A percentile compares a stretch with the other conserved stretches of the same genome.
These are phyloP conservation scores for Sebastes umbrosus DNA, from an alignment of 2,797 vertebrate species.

Conservation along the genomic window DNA sequence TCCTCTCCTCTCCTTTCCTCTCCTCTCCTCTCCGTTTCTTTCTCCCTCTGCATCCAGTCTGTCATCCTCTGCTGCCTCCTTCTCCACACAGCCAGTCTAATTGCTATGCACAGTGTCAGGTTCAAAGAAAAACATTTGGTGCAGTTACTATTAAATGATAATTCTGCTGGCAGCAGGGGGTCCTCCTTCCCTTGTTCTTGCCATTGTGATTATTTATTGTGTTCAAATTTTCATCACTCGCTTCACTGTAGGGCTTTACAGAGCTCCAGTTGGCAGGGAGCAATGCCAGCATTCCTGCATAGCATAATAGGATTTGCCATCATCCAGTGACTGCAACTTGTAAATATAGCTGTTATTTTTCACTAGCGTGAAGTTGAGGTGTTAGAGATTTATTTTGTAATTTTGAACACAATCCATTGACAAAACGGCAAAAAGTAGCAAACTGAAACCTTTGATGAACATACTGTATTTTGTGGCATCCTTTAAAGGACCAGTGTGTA, in stretches of 20 bases:
- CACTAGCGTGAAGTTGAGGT: neutral
- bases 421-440: neutral
- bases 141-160: conserved; percentile 1
- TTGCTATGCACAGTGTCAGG: conserved; percentile 6
- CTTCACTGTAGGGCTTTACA: neutral
- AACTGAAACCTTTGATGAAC: neutral
- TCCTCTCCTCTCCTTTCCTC: neutral
- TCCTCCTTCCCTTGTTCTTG: neutral
- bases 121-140: conserved; percentile 16
- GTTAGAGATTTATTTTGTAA: neutral
- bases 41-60: neutral
- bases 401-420: neutral
- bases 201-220: conserved; percentile 22
- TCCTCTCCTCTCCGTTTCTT: neutral
- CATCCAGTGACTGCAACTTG: neutral
- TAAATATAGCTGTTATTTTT: neutral
- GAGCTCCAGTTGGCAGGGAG: neutral
- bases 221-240: conserved; percentile 5
- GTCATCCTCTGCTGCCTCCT: neutral
- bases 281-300: neutral
- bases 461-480: neutral
- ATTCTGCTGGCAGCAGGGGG: neutral
- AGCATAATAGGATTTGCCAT: conserved; percentile 5
- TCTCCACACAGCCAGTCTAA: neutral
- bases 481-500: too few relatives aligned